Conservation (phyloP, 92 coral and sea anemone species). For the Blastomussa wellsi region DNA sequence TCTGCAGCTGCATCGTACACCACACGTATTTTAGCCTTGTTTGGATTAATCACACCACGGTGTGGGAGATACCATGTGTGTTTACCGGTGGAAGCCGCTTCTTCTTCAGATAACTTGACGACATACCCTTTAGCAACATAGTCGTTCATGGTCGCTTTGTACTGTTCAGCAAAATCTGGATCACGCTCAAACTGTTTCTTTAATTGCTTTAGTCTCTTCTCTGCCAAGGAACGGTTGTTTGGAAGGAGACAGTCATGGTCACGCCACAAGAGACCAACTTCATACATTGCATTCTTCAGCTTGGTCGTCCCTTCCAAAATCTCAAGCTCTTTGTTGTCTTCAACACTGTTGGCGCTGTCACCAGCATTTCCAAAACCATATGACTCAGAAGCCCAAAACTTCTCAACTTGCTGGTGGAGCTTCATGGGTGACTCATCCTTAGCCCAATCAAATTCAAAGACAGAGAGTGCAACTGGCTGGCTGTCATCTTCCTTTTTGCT, state of each 20-base stretch:
- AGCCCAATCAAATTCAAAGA: no score
- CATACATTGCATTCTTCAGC: slow-evolving; percentile 29
- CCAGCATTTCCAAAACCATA: slow-evolving; percentile 39
- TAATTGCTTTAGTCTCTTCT: slow-evolving; percentile 41
- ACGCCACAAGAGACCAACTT: slow-evolving; percentile 55
- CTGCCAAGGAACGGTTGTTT: slow-evolving; percentile 56
- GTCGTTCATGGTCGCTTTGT: slow-evolving; percentile 47
- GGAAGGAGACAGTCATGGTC: slow-evolving; percentile 24
- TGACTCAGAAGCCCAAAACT: no score
- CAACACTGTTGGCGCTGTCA: slow-evolving; percentile 37
- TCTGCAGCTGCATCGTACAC: no score
- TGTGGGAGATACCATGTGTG: no score
- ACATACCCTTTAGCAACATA: slow-evolving; percentile 38
- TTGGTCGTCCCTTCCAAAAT: slow-evolving; percentile 35
- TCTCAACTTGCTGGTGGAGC: no score
- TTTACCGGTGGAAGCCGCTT: slow-evolving; percentile 27
- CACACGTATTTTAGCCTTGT: slow-evolving; percentile 50
- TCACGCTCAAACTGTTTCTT: slow-evolving; percentile 39
- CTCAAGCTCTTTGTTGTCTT: slow-evolving; percentile 51
- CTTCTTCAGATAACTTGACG: slow-evolving; percentile 25
- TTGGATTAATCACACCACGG: slow-evolving; percentile 56
- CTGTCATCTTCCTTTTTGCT: no score
- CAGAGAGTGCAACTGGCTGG: no score
- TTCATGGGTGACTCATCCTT: no score
- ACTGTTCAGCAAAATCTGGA: slow-evolving; percentile 46